Evolutionary conservation across 35 echinoderm and acorn worm genomes (phyloP), one percentile per base, ranked within the genome.

Genomic region (Patiria miniata): DNA sequence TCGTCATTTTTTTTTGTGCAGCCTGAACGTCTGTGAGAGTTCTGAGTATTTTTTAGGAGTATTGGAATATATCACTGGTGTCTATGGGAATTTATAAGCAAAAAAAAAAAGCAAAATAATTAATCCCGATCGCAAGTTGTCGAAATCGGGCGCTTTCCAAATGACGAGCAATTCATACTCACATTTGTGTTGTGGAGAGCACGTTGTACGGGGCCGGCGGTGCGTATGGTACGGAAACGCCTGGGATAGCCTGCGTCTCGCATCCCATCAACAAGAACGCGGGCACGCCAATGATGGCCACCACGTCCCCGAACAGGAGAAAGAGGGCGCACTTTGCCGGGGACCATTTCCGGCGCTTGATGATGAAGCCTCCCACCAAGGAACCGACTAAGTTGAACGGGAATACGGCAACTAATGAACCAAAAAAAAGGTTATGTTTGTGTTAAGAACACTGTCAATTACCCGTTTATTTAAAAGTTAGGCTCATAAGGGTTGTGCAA

Each of bases 261-360:
- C 65, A 73, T 18, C 65, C 65, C 23, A 73, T 32, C 26, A 34
- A 0, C 65, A 73, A 30, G 34, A 73, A 73, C 23, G 34, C 65
- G 19, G 65, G 65, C 19, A 73, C 26, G 8, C 23, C 23, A 23
- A 73, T 22, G 65, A 73, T 73, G 65, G 19, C 29, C 10, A 73
- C 29, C 18, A 73, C 65, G 9, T 73, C 65, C 8, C 65, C 65
- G 65, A 73, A 73, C 19, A 73, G 65, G 3, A 73, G 65, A 16
- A 73, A 73, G 26, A 73, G 65, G 29, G 65, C 65, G n/a, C 65
- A 73, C 15, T 73, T 73, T 34, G 26, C 65, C 26, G 65, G 65
- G 26, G 65, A 30, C 65, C 65, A 73, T 9, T 73, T 73, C 0
- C 65, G 29, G 0, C 65, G 26, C 34, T 73, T 73, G 65, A 73